Conservation (phyloP, 2,113 vertebrate genomes). For the Hippopotamus amphibius region DNA sequence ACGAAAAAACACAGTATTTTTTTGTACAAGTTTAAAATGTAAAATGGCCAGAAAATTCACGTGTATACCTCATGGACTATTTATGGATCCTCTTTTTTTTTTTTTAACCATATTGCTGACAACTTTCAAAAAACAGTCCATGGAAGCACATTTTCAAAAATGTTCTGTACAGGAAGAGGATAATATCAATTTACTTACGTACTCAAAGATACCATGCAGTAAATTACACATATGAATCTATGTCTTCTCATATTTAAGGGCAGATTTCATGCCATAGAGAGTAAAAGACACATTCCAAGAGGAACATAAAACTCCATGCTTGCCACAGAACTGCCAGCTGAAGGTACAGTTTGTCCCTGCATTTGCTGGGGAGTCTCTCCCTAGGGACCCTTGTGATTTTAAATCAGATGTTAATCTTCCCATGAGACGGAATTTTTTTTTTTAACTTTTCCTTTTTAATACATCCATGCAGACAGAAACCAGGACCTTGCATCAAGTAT, state of each 20-base stretch:
- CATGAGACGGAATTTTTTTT: neutral
- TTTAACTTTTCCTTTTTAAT: neutral
- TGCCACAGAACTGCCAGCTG: neutral
- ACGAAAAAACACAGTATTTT: constrained; percentile 28
- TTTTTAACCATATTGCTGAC: constrained; percentile 18
- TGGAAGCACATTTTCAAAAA: constrained; percentile 48
- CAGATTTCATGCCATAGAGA: neutral
- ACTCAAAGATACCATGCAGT: constrained; percentile 2
- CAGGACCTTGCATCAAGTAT: neutral
- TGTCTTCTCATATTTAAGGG: neutral
- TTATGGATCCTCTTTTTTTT: neutral
- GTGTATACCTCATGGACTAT: neutral
- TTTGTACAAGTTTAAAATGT: neutral
- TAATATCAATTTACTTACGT: neutral
- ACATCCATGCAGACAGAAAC: neutral
- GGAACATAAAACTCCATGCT: neutral
- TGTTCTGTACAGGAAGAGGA: neutral
- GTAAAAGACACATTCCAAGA: neutral
- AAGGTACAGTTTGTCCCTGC: neutral
- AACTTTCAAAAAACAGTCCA: neutral
- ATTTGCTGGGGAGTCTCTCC: neutral
- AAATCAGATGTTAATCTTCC: neutral
- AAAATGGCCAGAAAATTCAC: neutral
- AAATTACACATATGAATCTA: neutral
- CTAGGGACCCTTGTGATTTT: neutral